Evolutionary conservation across 64 coral and sea anemone species (phyloP).

Genomic region (Dendrophyllia cribrosa): DNA sequence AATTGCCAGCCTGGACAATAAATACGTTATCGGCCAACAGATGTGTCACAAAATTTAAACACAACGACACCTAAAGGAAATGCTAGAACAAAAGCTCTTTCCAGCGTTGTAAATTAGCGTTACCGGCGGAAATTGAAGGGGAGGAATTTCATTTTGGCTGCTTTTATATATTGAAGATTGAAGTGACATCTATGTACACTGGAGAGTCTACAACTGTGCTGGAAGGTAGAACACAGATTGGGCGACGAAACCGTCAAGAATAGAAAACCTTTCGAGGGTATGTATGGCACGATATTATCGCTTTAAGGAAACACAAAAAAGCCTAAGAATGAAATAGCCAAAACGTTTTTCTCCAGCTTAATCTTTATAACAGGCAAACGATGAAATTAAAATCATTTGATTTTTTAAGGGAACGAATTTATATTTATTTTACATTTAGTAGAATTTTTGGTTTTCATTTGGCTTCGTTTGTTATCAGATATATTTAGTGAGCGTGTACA

Average conservation of each 20-base stretch:
- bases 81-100: conserved; percentile 13
- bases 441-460: neutral
- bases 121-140: conserved; percentile 54
- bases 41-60: conserved; percentile 40
- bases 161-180: conserved; percentile 8
- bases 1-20: conserved; percentile 24
- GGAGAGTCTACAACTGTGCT: neutral
- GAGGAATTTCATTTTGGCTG: neutral
- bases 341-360: neutral
- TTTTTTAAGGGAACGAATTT: no score
- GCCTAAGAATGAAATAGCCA: neutral
- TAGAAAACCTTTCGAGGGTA: neutral
- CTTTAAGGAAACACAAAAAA: neutral
- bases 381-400: no score
- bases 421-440: no score
- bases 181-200: neutral
- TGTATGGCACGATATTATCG: neutral
- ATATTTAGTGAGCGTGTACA: neutral
- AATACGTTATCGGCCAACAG: neutral
- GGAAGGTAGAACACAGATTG: neutral
- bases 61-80: conserved; percentile 26
- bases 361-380: no score
- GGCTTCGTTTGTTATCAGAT: neutral
- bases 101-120: conserved; percentile 41
- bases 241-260: neutral